Evolutionary conservation across 2,797 vertebrate genomes (phyloP), one percentile per base, ranked within the genome.

Genomic region (Platalea minor): DNA sequence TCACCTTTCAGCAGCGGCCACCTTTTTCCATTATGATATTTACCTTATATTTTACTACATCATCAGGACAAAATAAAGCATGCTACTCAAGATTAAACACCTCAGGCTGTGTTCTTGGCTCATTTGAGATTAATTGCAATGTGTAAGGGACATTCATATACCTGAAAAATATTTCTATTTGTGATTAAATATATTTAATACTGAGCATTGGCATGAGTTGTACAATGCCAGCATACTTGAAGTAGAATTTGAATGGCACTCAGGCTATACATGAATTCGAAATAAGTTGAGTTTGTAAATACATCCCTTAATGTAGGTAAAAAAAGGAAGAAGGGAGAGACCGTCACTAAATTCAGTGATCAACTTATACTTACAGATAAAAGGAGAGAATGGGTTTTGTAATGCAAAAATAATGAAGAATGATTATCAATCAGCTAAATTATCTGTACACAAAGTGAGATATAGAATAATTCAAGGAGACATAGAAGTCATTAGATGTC

Each of bases 391-490:
- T 2, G 3, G 3, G 0, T 4, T 75, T 81, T 84, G 33, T 85
- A 94, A 72, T 72, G 19, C 28, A 86, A 93, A 94, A 93, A 69
- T 68, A 64, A 51, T 28, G 56, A 80, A 70, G 56, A 94, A 83
- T 74, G 3, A 53, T 89, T 91, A 89, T 77, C 45, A 91, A 29
- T 64, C 83, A 77, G 46, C 53, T 75, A 84, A 89, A 86, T 72
- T 69, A 59, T 90, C 70, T 79, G 46, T 59, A 86, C 24, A 75
- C 1, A 6, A 89, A 95, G 29, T 48, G 35, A 86, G 33, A 94
- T 90, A 79, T 1, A 84, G 50, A 90, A 89, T 73, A 91, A 94
- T 94, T 91, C 85, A 97, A 93, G 85, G 83, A 96, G 83, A 95
- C 54, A 63, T 68, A 76, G 59, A 94, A 94, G 87, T 92, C 77